These are phyloP conservation scores for Littorina saxatilis DNA, from an alignment of 1,140 invertebrate species.

Conservation along the genomic window DNA sequence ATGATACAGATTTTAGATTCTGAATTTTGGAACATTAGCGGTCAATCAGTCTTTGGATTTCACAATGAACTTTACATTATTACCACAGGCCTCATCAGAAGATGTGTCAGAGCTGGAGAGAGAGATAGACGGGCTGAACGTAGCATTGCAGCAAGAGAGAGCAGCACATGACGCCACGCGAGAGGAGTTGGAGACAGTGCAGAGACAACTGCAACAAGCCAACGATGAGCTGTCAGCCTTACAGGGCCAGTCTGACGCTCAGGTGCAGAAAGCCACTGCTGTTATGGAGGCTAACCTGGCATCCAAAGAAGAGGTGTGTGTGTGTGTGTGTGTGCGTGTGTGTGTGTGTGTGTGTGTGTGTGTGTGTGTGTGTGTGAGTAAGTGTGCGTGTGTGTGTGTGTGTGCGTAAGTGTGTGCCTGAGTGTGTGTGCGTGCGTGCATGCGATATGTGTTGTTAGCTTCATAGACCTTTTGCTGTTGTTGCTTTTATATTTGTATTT, in stretches of 20 bases:
- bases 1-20: too few relatives aligned
- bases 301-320: conserved; percentile 60
- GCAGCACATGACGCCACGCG: conserved; percentile 62
- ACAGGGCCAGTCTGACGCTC: conserved; percentile 50
- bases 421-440: too few relatives aligned
- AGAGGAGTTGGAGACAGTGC: conserved; percentile 64
- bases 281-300: conserved; percentile 55
- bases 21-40: too few relatives aligned
- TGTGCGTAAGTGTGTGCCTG: too few relatives aligned
- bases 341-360: background rate
- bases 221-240: conserved; percentile 55
- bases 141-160: conserved; percentile 60
- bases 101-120: conserved; percentile 47
- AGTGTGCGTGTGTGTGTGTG: too few relatives aligned
- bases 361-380: too few relatives aligned
- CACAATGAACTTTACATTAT: too few relatives aligned
- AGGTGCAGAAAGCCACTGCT: conserved; percentile 49
- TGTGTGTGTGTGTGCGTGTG: background rate
- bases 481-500: too few relatives aligned
- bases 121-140: conserved; percentile 55
- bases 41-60: too few relatives aligned
- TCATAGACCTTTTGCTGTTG: too few relatives aligned
- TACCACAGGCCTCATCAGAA: conserved; percentile 10
- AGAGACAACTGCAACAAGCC: conserved; percentile 55
- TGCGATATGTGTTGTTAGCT: background rate